A percentile compares a stretch with the other conserved stretches of the same genome.
phyloP scores from a whole-genome alignment of 2,888 invertebrate species.

The Acleris holmiana region DNA sequence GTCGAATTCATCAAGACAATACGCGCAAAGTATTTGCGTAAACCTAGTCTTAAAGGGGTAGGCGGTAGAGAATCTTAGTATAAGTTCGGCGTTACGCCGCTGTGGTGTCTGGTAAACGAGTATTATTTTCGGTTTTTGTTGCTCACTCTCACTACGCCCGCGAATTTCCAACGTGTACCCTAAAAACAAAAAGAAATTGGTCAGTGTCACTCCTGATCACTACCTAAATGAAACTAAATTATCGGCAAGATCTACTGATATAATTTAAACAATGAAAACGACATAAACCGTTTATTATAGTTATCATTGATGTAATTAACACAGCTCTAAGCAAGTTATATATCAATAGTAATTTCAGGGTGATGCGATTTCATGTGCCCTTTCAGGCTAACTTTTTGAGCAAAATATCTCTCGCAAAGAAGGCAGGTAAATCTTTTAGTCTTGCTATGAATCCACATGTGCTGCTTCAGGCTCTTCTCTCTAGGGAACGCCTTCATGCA shows the following conservation, averaged over 20 bases:
- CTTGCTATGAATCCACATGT: slow-evolving; percentile 74
- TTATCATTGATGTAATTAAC: slow-evolving; percentile 6
- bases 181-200: slow-evolving; percentile 80
- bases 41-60: slow-evolving; percentile 77
- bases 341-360: slow-evolving; percentile 21
- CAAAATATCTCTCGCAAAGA: slow-evolving; percentile 67
- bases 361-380: slow-evolving; percentile 55
- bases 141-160: slow-evolving; percentile 68
- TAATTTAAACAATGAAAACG: slow-evolving; percentile 40
- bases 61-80: slow-evolving; percentile 71
- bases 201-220: slow-evolving; percentile 54
- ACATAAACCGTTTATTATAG: slow-evolving; percentile 25
- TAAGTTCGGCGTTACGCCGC: slow-evolving; percentile 75
- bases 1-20: slow-evolving; percentile 70
- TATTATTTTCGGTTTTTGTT: slow-evolving; percentile 74
- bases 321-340: slow-evolving; percentile 4
- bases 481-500: slow-evolving; percentile 79
- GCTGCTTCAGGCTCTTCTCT: slow-evolving; percentile 71
- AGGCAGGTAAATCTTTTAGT: slow-evolving; percentile 64
- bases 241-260: slow-evolving; percentile 36
- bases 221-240: slow-evolving; percentile 42
- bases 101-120: slow-evolving; percentile 76
- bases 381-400: slow-evolving; percentile 70
- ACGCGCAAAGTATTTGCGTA: slow-evolving; percentile 73
- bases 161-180: slow-evolving; percentile 76